Evolutionary conservation across 2,797 vertebrate species (phyloP), one percentile per base, ranked within the genome.

Genomic region (Falco berigora): DNA sequence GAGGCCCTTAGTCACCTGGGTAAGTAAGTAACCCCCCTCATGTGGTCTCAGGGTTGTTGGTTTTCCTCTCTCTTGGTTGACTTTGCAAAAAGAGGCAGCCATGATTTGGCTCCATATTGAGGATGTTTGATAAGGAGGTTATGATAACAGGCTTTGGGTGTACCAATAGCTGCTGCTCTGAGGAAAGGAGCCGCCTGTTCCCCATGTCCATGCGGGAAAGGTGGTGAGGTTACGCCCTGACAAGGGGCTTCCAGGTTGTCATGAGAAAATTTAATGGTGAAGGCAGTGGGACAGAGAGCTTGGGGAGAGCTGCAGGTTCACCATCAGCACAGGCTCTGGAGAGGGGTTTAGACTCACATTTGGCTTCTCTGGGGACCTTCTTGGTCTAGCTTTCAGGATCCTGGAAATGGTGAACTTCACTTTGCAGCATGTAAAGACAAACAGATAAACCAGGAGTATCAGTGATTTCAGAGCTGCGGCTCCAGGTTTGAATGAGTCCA

Each of bases 1-100:
- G 99, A 99, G 83, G 99, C 99, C 49, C 98, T 99, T 9, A 99
- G 97, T 72, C 98, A 99, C 92, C 98, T 99, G 95, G 99, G 99
- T 99, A 96, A 98, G 98, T 91, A 38, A 97, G 12, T 38, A 22
- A n/a, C 16, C 38, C 24, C 13, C 1, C 40, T 56, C n/a, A 4
- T 0, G 3, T 30, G 12, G 3, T 30, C 78, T 77, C 34, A 22
- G 34, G 49, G 21, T 44, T 46, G 8, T 2, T 71, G 25, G 2
- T 30, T 78, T 92, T 78, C 61, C 50, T 68, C 32, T 77, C 17
- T 71, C 24, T 73, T n/a, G 5, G 5, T 40, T 55, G n/a, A 13
- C 40, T 40, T 55, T 32, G 23, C 27, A 62, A 52, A 66, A 67
- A 63, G 13, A 59, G 36, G 16, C 0, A 3, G 8, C 4, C 13